These are phyloP conservation scores for Xylocopa sonorina DNA, from an alignment of 1,140 invertebrate genomes.

Conservation along the genomic window DNA sequence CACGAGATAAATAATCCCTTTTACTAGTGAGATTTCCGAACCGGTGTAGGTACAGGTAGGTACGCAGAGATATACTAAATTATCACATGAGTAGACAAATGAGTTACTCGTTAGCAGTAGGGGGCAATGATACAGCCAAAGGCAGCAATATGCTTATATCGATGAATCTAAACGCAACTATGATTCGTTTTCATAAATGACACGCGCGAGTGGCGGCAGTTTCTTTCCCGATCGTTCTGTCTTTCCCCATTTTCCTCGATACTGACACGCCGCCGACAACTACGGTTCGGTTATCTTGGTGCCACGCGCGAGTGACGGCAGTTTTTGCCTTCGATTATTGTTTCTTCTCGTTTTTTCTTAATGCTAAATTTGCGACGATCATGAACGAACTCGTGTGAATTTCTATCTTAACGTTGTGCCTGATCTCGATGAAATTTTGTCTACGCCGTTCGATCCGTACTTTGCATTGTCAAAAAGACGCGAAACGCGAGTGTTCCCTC, in stretches of 20 bases:
- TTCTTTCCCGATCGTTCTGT: not conserved
- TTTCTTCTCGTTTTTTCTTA: not conserved
- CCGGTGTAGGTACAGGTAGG: slow-evolving; percentile 72
- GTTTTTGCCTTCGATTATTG: not conserved
- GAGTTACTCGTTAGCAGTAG: slow-evolving; percentile 79
- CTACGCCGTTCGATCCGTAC: slow-evolving; percentile 21
- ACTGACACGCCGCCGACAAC: no score
- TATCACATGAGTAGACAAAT: slow-evolving; percentile 81
- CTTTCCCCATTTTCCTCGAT: no score
- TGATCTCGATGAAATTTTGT: slow-evolving; percentile 33
- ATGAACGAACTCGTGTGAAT: slow-evolving; percentile 16
- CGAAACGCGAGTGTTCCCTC: not conserved
- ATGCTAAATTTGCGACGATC: not conserved
- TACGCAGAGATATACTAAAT: slow-evolving; percentile 80
- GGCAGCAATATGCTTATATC: slow-evolving; percentile 79
- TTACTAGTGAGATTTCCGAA: slow-evolving; percentile 59
- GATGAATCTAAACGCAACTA: slow-evolving; percentile 69
- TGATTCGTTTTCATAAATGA: slow-evolving; percentile 59
- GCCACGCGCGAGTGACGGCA: slow-evolving; percentile 28
- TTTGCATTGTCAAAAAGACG: not conserved
- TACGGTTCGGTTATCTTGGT: slow-evolving; percentile 61
- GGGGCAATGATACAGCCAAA: slow-evolving; percentile 81
- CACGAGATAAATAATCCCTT: slow-evolving; percentile 50
- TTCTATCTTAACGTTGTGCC: slow-evolving; percentile 26
- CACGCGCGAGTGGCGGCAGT: slow-evolving; percentile 26